Conservation (phyloP, 2,888 invertebrate genomes). For the Cremastinae sp. region DNA sequence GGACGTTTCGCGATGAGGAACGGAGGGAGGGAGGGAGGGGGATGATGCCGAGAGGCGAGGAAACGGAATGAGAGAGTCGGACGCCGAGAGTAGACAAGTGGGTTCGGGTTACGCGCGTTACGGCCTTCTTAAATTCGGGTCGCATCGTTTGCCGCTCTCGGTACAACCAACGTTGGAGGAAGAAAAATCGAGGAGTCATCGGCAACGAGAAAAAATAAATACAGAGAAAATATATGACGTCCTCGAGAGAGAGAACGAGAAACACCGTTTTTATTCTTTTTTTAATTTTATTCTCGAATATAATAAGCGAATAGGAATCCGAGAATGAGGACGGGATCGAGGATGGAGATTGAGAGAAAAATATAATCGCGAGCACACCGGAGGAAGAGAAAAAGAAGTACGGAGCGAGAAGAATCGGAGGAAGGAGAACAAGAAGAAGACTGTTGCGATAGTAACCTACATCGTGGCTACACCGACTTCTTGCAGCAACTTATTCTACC, state of each 20-base stretch:
- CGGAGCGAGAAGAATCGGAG: conserved; percentile 30
- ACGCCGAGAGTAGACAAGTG: conserved; percentile 62
- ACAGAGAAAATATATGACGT: neutral
- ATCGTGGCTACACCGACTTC: conserved; percentile 57
- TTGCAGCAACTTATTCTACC: no score
- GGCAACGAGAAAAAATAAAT: conserved; percentile 30
- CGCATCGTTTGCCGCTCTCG: conserved; percentile 45
- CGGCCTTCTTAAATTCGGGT: conserved; percentile 72
- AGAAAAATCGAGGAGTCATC: no score
- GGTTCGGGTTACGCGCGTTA: conserved; percentile 70
- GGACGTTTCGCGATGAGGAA: conserved; percentile 1
- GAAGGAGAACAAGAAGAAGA: conserved; percentile 49
- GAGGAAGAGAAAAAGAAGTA: neutral
- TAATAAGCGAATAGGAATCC: neutral
- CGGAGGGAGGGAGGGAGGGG: conserved; percentile 13
- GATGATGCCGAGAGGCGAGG: conserved; percentile 48
- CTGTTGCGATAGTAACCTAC: conserved; percentile 75
- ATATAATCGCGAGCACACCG: neutral
- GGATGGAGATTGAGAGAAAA: conserved; percentile 7
- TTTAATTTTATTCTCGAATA: conserved; percentile 1
- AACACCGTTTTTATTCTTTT: no score
- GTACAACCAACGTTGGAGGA: no score
- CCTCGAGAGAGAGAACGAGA: no score
- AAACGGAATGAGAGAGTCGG: conserved; percentile 37
- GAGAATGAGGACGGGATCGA: neutral